phyloP scores from a whole-genome alignment of 2,113 vertebrate genomes.

The Callocephalon fimbriatum region DNA sequence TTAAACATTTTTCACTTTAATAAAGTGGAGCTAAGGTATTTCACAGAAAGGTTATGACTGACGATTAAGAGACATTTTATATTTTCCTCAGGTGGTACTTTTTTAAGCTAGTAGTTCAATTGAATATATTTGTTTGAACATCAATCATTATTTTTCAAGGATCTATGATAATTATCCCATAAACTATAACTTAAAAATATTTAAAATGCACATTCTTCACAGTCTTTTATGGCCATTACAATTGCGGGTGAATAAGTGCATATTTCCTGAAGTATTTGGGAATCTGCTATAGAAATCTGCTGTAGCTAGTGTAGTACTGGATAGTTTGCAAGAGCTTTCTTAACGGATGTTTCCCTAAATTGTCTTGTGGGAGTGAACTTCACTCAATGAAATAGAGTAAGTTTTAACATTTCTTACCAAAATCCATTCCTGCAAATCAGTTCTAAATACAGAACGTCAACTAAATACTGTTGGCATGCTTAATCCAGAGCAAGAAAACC shows the following conservation, averaged over 20 bases:
- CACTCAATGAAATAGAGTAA: conserved; percentile 34
- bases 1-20: neutral
- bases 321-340: conserved; percentile 12
- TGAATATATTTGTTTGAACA: neutral
- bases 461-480: conserved; percentile 46
- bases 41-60: neutral
- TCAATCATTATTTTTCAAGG: neutral
- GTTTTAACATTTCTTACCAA: conserved; percentile 30
- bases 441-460: conserved; percentile 49
- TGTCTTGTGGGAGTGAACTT: conserved; percentile 3
- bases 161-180: neutral
- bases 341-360: neutral
- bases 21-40: neutral
- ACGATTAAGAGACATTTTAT: neutral
- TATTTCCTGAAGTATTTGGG: neutral
- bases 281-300: neutral
- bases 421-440: conserved; percentile 24
- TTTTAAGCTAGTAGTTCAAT: neutral
- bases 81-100: neutral
- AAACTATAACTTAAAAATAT: neutral
- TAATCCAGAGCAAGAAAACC: conserved; percentile 55
- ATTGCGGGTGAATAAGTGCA: neutral
- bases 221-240: neutral
- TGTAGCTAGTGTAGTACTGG: neutral
- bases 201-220: neutral